Evolutionary conservation across 2,113 vertebrate species (phyloP).

Genomic region (Proterorhinus semilunaris): DNA sequence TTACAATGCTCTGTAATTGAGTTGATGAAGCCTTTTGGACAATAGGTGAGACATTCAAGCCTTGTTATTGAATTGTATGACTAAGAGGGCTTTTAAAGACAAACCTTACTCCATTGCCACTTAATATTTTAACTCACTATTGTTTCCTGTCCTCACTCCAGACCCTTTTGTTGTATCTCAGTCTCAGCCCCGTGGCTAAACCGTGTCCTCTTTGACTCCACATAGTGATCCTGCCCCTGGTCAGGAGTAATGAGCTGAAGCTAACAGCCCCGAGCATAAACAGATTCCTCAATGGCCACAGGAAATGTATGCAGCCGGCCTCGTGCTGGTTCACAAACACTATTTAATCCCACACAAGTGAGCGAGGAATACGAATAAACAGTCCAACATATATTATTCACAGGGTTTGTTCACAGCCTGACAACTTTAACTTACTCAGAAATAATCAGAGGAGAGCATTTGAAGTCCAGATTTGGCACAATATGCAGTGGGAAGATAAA

Average conservation of each 20-base stretch:
- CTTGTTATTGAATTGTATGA: too few species aligned
- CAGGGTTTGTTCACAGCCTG: constrained; percentile 2
- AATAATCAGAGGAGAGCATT: too few species aligned
- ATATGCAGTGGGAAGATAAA: too few species aligned
- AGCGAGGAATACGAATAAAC: not conserved
- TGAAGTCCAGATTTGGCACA: too few species aligned
- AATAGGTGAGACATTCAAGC: too few species aligned
- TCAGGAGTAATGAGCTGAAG: constrained; percentile 32
- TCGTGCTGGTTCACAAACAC: constrained; percentile 13
- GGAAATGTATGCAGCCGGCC: constrained; percentile 4
- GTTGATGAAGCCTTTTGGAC: too few species aligned
- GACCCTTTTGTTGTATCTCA: constrained; percentile 22
- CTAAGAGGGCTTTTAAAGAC: too few species aligned
- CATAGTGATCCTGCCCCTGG: constrained; percentile 28
- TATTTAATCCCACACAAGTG: not conserved
- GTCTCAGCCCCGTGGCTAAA: constrained; percentile 4
- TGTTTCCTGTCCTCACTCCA: constrained; percentile 8
- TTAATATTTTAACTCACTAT: too few species aligned
- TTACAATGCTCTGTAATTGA: too few species aligned
- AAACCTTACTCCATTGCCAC: too few species aligned
- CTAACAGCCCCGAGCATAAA: constrained; percentile 37
- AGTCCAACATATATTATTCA: not conserved
- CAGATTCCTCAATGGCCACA: constrained; percentile 20
- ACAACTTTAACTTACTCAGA: too few species aligned
- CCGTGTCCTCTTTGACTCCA: constrained; percentile 13